Conservation (phyloP, 2,888 invertebrate species). For the Ernsta delagoae region DNA sequence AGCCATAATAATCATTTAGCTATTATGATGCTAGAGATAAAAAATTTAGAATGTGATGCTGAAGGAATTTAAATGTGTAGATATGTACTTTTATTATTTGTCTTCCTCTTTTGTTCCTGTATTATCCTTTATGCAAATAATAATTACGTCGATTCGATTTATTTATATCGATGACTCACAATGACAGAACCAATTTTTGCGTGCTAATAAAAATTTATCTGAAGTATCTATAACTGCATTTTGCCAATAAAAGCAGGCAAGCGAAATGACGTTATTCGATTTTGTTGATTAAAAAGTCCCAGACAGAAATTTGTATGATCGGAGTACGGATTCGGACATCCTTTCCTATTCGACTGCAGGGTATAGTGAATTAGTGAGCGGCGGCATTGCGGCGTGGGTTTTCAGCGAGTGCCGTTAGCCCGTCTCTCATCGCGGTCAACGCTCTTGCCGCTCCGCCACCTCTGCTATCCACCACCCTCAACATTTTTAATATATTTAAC, state of each 20-base stretch:
- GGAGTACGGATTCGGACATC: background rate
- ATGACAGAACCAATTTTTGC: constrained; percentile 16
- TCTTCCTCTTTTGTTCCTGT: background rate
- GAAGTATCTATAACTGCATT: background rate
- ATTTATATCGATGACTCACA: constrained; percentile 24
- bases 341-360: constrained; percentile 45
- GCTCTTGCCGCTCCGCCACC: constrained; percentile 74
- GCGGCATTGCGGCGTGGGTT: constrained; percentile 45
- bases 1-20: background rate
- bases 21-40: too few species aligned
- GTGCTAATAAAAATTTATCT: constrained; percentile 3
- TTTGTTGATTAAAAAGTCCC: background rate
- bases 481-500: constrained; percentile 19
- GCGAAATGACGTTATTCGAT: too few species aligned
- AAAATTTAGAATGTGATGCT: background rate
- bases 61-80: background rate
- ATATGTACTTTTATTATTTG: background rate
- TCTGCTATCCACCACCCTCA: constrained; percentile 48
- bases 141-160: constrained; percentile 5
- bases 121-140: background rate
- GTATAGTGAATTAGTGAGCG: constrained; percentile 50
- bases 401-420: constrained; percentile 69
- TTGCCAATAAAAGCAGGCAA: too few species aligned
- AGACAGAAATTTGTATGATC: background rate
- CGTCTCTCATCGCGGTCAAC: constrained; percentile 64